Base-by-base conservation (phyloP, 2,888 invertebrate genomes). In the Eurois occulta region DNA sequence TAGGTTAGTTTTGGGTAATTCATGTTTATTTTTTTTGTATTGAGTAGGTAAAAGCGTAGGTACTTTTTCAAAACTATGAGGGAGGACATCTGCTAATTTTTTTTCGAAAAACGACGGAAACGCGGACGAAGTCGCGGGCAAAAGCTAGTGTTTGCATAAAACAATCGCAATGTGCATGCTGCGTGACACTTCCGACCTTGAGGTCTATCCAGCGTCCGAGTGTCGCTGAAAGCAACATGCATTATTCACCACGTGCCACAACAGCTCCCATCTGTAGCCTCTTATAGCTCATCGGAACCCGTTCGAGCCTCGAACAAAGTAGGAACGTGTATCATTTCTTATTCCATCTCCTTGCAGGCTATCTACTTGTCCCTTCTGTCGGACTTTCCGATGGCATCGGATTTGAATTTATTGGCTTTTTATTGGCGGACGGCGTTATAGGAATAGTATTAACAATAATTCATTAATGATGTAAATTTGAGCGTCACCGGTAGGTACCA, bases 211-310 rank as follows among this genome's bases (percentile, higher is more conserved):
- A 77, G 76, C 69, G 80, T 32, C 81, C 18, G 38, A 69, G 7
- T 24, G 66, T 80, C 75, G 76, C 77, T 71, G 81, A 82, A 77
- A 87, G 85, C 85, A 84, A 46, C 83, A 88, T 90, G 87, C 86
- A 90, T 90, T 88, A 91, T 90, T 90, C 90, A 90, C 89, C 72
- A 82, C 80, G 84, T 60, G 78, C 70, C 77, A 77, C 85, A 78
- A 79, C 77, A 85, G 84, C 43, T 72, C 78, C 68, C 82, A 74
- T 68, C 62, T 62, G 76, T 38, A 62, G 35, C 52, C 65, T 62
- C 75, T 73, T 68, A 55, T n/a, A 58, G 71, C 79, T 62, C 28
- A 71, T 52, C 35, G 64, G 43, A 64, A 28, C 43, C 32, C 71
- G 65, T 60, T 65, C 68, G 76, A 68, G 52, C 35, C 67, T 32